Evolutionary conservation across 64 coral and sea anemone genomes (phyloP), one percentile per base, ranked within the genome.

Genomic region (Exaiptasia diaphana): DNA sequence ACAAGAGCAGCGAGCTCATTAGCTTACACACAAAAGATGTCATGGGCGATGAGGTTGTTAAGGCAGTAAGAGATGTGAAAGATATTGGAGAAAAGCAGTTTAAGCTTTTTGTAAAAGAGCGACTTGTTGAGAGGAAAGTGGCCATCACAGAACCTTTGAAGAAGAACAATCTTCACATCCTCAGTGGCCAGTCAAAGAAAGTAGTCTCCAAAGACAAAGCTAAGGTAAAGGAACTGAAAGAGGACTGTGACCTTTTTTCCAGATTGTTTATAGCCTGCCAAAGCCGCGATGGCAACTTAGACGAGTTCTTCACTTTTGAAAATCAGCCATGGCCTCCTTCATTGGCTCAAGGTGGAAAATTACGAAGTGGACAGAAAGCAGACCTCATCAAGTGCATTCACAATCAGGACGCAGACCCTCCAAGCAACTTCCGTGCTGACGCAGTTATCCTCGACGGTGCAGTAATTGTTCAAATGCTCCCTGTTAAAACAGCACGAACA

Each of bases 381-480:
- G 53, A 61, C 41, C 37, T 78, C 15, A 38, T 61, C 5, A 78
- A 78, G 32, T 78, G 75, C n/a, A 39, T 78, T 5, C n/a, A 31
- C 1, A 43, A 22, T 20, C 23, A 76, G 31, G 35, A 53, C 0
- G 28, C 31, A 33, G 28, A 64, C 37, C 59, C 59, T 33, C 49
- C 86, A 21, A 52, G 57, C 12, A 71, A 11, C 21, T n/a, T n/a
- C n/a, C n/a, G n/a, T 38, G n/a, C n/a, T n/a, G 18, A 64, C 37
- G 59, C 59, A 33, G 59, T 33, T 13, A 50, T 68, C 38, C 59
- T 67, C 3, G 61, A 67, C 36, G 77, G 77, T 32, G 41, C 78
- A 10, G 78, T 68, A 1, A 7, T 78, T 25, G 53, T 60, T 12
- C 53, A 76, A 25, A 87, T 87, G 61, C 61, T 70, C 0, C 6